Evolutionary conservation across 2,113 vertebrate genomes (phyloP).

Genomic region (Hystrix cristata): DNA sequence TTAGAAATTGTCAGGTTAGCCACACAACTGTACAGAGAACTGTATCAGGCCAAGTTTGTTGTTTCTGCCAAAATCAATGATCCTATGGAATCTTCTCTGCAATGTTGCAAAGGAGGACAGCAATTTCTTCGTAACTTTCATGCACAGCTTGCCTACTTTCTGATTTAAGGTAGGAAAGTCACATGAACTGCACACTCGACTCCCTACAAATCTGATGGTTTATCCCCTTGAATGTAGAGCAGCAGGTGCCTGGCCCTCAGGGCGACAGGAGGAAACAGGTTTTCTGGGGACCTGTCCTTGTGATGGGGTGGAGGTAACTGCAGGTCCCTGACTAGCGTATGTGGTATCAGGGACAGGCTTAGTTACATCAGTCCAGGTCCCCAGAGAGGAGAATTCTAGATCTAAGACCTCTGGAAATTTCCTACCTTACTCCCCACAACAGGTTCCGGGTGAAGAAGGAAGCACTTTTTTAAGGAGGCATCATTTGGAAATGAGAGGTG

Average conservation of each 20-base stretch:
- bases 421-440: conserved; percentile 88
- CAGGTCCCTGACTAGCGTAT: not conserved
- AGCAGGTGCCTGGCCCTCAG: not conserved
- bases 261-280: not conserved
- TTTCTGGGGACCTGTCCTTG: not conserved
- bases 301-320: no score
- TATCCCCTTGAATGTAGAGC: not conserved
- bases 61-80: conserved; percentile 99
- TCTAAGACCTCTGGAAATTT: not conserved
- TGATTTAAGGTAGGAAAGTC: not conserved
- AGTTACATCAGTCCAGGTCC: not conserved
- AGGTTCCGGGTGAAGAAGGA: conserved; percentile 85
- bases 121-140: not conserved
- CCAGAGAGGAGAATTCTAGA: not conserved
- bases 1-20: conserved; percentile 96
- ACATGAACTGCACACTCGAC: not conserved
- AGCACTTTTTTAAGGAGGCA: conserved; percentile 88
- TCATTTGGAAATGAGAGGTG: conserved; percentile 86
- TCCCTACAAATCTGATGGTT: not conserved
- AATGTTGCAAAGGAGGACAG: conserved; percentile 90
- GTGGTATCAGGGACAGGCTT: not conserved
- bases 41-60: conserved; percentile 99
- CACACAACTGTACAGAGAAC: conserved; percentile 97
- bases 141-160: not conserved
- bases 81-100: conserved; percentile 93